Evolutionary conservation across 2,888 invertebrate genomes (phyloP).

Genomic region (Cantharis rustica): DNA sequence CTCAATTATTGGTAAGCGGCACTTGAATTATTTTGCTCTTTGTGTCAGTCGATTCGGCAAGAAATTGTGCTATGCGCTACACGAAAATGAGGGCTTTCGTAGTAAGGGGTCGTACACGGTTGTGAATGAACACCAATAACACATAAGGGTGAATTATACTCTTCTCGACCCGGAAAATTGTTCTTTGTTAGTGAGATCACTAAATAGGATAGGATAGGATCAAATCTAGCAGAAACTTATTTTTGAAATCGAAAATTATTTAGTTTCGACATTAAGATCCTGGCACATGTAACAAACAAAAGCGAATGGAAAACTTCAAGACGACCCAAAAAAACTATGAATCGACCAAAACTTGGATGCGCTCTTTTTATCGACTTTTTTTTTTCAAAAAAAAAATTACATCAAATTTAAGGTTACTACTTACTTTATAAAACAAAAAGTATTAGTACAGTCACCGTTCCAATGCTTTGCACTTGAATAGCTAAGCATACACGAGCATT

Average conservation of each 20-base stretch:
- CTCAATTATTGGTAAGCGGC: constrained; percentile 36
- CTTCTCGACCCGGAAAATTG: constrained; percentile 17
- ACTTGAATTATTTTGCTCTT: constrained; percentile 19
- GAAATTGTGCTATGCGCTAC: constrained; percentile 20
- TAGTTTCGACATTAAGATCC: neutral
- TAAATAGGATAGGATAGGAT: neutral
- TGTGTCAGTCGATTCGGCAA: constrained; percentile 28
- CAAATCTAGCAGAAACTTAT: neutral
- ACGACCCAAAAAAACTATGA: neutral
- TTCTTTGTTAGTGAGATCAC: constrained; percentile 19
- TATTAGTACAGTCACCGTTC: neutral
- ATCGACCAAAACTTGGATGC: neutral
- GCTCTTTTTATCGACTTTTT: neutral
- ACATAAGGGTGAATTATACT: constrained; percentile 25
- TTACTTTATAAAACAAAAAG: no score
- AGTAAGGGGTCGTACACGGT: constrained; percentile 41
- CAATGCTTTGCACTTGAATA: neutral
- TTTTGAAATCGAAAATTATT: neutral
- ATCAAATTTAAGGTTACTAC: no score
- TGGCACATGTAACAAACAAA: neutral
- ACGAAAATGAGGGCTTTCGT: constrained; percentile 20
- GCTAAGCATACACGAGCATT: no score
- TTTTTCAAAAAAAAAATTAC: neutral
- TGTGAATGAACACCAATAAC: constrained; percentile 39
- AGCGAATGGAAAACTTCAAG: neutral